Base-by-base conservation (phyloP, 2,797 vertebrate genomes). In the Gallirallus australis region DNA sequence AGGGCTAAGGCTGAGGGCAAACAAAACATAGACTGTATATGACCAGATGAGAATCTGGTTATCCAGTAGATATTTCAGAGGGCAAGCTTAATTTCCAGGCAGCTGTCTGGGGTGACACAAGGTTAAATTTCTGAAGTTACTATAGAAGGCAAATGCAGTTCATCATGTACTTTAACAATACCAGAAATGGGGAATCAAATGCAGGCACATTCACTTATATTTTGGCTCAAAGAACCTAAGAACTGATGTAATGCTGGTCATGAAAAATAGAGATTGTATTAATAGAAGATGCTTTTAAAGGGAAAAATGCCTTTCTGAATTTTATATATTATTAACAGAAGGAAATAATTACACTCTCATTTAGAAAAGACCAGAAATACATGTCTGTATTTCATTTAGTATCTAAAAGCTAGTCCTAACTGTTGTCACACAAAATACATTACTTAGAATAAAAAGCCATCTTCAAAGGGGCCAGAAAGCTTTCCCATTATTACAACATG, bases 401-500 rank as follows among this genome's bases (percentile, higher is more conserved):
- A 73, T 57, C 84, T 86, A 35, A 92, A 86, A 94, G 79, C 31
- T 68, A 56, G 45, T 15, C 93, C 89, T 68, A 84, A 64, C 30
- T 64, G 56, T n/a, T 82, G 66, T 77, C 80, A 68, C 17, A 68
- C 17, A 70, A 73, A 64, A 86, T 28, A 64, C 21, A 72, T 75
- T 65, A 70, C 7, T 6, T 42, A 45, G 64, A 83, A 84, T 24
- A 64, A 94, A 92, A 91, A 86, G 50, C 35, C 50, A 57, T 60
- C 57, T 92, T 94, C 91, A 92, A 90, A 94, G 75, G 93, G 75
- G 83, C 82, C 75, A 93, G 80, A 82, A 93, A 64, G 53, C 30
- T 77, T 82, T 84, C 63, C 70, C 61, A 28, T 77, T 82, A 78
- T 61, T 86, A 78, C 15, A 88, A 53, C 27, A 91, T 65, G 11